Conservation (phyloP, 2,797 vertebrate genomes). For the Coilia nasus region DNA sequence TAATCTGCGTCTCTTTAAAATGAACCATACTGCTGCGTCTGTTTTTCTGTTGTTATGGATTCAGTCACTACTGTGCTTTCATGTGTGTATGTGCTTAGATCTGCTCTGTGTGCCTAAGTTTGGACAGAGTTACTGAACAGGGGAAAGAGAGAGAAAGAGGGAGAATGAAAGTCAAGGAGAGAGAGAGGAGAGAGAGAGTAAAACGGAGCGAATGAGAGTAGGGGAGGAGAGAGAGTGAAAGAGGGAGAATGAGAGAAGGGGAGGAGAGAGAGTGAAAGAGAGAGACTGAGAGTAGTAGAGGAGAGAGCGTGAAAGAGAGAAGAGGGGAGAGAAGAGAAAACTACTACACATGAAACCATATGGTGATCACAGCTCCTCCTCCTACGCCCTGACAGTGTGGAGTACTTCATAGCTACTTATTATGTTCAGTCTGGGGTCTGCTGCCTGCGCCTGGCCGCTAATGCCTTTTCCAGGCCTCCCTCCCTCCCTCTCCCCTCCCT, state of each 20-base stretch:
- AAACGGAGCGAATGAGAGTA: background rate
- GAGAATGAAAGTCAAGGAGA: background rate
- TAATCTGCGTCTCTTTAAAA: background rate
- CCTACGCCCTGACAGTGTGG: constrained; percentile 51
- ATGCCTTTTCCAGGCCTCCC: constrained; percentile 70
- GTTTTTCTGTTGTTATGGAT: constrained; percentile 1
- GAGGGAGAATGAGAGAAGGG: background rate
- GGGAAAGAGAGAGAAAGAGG: background rate
- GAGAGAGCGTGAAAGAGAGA: background rate
- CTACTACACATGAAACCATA: constrained; percentile 31
- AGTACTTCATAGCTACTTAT: constrained; percentile 49
- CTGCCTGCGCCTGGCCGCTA: constrained; percentile 46
- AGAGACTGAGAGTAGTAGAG: too few species aligned
- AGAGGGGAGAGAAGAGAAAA: background rate
- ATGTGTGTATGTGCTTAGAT: constrained; percentile 5
- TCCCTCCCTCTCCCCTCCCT: too few species aligned
- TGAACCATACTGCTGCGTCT: background rate
- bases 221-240: background rate
- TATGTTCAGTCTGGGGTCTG: constrained; percentile 61
- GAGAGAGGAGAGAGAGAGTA: background rate
- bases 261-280: too few species aligned
- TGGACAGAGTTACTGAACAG: background rate
- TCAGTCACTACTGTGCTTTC: constrained; percentile 17
- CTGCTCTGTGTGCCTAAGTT: background rate
- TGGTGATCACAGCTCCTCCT: constrained; percentile 52